Evolutionary conservation across 2,113 vertebrate species (phyloP).

Genomic region (Aptenodytes patagonicus): DNA sequence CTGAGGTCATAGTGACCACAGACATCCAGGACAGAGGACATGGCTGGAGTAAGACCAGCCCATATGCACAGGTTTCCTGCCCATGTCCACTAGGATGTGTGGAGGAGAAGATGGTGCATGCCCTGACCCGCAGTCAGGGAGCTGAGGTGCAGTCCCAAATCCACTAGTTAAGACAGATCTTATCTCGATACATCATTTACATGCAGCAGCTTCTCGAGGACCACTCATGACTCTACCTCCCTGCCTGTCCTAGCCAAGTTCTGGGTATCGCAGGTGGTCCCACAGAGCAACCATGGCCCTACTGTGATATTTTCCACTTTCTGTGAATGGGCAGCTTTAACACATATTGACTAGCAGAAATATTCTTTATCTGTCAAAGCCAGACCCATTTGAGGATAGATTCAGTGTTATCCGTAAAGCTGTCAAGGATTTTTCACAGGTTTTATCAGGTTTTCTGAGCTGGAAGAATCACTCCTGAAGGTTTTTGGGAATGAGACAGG

Average conservation of each 20-base stretch:
- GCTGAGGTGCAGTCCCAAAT: background rate
- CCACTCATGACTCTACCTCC: background rate
- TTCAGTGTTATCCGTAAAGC: background rate
- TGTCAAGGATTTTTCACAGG: background rate
- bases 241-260: background rate
- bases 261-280: background rate
- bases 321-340: background rate
- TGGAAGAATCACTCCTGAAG: background rate
- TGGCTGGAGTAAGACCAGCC: background rate
- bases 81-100: background rate
- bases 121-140: background rate
- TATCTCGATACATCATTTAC: background rate
- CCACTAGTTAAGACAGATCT: background rate
- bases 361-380: background rate
- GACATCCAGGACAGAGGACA: background rate
- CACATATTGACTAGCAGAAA: background rate
- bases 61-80: background rate
- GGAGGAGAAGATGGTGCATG: background rate
- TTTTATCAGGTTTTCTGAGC: constrained; percentile 11
- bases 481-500: background rate
- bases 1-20: background rate
- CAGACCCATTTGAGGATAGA: background rate
- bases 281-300: background rate
- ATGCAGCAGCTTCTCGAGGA: background rate
- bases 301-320: background rate